Evolutionary conservation across 23 tunicate species (phyloP), one percentile per base, ranked within the genome.

Genomic region (Diplosoma virens): DNA sequence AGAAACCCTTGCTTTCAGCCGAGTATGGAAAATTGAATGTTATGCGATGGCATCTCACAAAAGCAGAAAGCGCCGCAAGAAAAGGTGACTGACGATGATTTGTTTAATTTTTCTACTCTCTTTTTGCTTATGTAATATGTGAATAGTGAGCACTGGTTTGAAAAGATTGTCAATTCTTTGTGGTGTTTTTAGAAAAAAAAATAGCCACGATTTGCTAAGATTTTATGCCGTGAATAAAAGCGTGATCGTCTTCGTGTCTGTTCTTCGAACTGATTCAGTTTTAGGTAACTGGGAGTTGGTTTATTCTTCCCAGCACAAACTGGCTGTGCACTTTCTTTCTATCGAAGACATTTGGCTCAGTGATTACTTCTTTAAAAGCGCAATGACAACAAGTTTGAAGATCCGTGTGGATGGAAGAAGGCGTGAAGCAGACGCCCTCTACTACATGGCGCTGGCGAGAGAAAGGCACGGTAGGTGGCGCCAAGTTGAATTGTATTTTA

Each of bases 231-330:
- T n/a, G n/a, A n/a, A n/a, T n/a, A n/a, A n/a, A n/a, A n/a, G n/a
- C n/a, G n/a, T n/a, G n/a, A n/a, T n/a, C n/a, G n/a, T n/a, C n/a
- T n/a, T n/a, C n/a, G n/a, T n/a, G n/a, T n/a, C n/a, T n/a, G n/a
- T n/a, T n/a, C n/a, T n/a, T n/a, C n/a, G n/a, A n/a, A n/a, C n/a
- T n/a, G n/a, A n/a, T n/a, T n/a, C n/a, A 45, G 14, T 45, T 45
- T 27, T 76, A 92, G 97, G 97, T 5, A 92, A 92, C 69, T 92
- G 97, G 97, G 88, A 92, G 31, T 84, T 76, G 18, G 97, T 92
- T 22, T 92, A 92, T 54, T 55, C 75, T 11, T 66, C 77, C 35
- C 83, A 87, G 6, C 85, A 77, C 53, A 47, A 67, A 0, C 84
- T 92, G 52, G 97, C 97, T 9, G 60, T 76, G 29, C 85, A 85